Evolutionary conservation across 2,797 vertebrate genomes (phyloP).

Genomic region (Notoglanidium macrostoma): DNA sequence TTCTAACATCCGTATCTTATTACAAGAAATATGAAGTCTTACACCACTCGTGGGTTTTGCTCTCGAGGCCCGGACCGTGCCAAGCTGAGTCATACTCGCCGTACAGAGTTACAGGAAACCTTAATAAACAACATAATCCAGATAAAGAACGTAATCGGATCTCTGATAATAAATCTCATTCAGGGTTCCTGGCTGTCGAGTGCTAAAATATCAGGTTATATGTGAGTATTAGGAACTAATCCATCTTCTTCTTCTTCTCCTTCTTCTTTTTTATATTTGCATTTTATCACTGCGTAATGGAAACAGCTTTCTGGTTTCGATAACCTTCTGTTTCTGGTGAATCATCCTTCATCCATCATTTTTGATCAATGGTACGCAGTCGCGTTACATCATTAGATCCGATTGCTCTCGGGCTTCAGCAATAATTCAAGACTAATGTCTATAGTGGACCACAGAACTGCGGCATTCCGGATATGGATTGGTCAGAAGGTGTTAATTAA

Average conservation of each 20-base stretch:
- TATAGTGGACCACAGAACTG: too few species aligned
- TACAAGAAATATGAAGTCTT: slow-evolving; percentile 3
- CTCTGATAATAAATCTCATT: slow-evolving; percentile 19
- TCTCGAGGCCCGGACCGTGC: neutral
- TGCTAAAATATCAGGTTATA: slow-evolving; percentile 19
- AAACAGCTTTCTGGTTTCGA: neutral
- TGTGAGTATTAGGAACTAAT: neutral
- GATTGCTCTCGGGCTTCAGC: neutral
- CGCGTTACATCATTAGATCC: neutral
- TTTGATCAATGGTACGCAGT: too few species aligned
- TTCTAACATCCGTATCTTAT: slow-evolving; percentile 6
- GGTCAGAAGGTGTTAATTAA: neutral
- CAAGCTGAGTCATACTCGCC: slow-evolving; percentile 20
- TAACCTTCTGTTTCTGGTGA: neutral
- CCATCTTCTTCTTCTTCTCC: neutral
- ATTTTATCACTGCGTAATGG: neutral
- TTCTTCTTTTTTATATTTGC: neutral
- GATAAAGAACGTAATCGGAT: slow-evolving; percentile 7
- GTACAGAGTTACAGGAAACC: slow-evolving; percentile 27
- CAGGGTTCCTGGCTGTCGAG: slow-evolving; percentile 30
- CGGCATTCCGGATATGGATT: neutral
- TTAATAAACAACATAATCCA: slow-evolving; percentile 28
- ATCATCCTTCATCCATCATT: neutral
- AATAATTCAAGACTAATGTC: neutral
- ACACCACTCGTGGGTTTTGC: slow-evolving; percentile 1